Conservation (phyloP, 2,113 vertebrate genomes). For the Cottus gobio region DNA sequence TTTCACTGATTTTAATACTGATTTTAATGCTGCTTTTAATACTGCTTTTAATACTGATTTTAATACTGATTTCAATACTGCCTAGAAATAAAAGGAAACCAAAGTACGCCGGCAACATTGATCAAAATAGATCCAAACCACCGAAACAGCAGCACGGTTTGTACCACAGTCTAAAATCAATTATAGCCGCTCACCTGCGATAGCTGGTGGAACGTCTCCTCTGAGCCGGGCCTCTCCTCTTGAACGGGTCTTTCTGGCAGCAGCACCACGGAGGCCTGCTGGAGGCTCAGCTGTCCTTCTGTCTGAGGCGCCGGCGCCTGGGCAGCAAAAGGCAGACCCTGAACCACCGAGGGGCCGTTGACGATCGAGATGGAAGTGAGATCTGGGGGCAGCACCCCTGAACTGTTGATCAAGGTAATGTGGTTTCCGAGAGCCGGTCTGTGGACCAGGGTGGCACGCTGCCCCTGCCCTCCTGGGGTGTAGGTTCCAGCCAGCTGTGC, state of each 20-base stretch:
- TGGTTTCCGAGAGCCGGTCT: conserved; percentile 80
- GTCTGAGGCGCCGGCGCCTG: conserved; percentile 62
- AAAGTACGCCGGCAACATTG: not conserved
- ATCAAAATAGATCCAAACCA: not conserved
- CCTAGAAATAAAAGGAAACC: not conserved
- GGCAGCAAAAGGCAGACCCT: conserved; percentile 77
- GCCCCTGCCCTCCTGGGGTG: conserved; percentile 73
- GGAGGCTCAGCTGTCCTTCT: conserved; percentile 75
- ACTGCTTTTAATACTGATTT: not conserved
- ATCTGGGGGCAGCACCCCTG: conserved; percentile 67
- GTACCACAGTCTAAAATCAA: not conserved
- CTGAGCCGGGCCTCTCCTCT: conserved; percentile 67
- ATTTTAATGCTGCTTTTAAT: not conserved
- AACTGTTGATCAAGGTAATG: conserved; percentile 84
- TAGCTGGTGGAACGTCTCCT: conserved; percentile 74
- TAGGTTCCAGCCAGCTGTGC: conserved; percentile 82
- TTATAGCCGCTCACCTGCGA: conserved; percentile 76
- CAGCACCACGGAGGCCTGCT: conserved; percentile 79
- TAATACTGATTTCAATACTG: not conserved
- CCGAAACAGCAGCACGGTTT: not conserved
- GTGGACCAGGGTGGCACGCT: conserved; percentile 80
- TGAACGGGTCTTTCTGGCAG: conserved; percentile 73
- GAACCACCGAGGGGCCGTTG: conserved; percentile 78
- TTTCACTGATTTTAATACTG: not conserved
- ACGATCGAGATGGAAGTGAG: conserved; percentile 83